Conservation (phyloP, 2,888 invertebrate species). For the Drosophila vallismaia region DNA sequence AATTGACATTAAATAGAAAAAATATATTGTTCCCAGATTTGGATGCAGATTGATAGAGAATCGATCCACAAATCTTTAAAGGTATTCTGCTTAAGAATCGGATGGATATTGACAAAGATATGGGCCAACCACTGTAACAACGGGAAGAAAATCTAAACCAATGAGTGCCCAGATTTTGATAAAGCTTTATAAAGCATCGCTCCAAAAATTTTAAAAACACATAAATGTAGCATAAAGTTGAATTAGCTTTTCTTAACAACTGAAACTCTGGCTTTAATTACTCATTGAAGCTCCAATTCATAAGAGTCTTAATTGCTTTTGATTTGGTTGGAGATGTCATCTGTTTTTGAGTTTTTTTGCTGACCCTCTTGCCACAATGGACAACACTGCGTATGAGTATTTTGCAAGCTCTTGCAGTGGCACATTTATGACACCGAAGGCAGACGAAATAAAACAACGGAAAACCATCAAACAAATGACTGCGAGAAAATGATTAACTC, state of each 20-base stretch:
- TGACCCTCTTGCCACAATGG: slow-evolving; percentile 2
- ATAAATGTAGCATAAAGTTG: too few relatives aligned
- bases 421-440: slow-evolving; percentile 49
- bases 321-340: slow-evolving; percentile 5
- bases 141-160: too few relatives aligned
- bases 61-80: too few relatives aligned
- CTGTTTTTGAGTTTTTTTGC: slow-evolving; percentile 12
- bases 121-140: too few relatives aligned
- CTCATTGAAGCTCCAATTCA: not conserved
- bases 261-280: not conserved
- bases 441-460: slow-evolving; percentile 34
- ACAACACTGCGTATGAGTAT: slow-evolving; percentile 46
- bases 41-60: too few relatives aligned
- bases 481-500: slow-evolving; percentile 70
- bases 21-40: too few relatives aligned
- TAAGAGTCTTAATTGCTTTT: not conserved
- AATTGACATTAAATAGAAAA: too few relatives aligned
- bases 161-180: too few relatives aligned
- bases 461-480: slow-evolving; percentile 62
- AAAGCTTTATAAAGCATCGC: too few relatives aligned
- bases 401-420: slow-evolving; percentile 31
- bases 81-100: too few relatives aligned
- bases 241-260: not conserved
- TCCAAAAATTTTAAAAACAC: too few relatives aligned
- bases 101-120: too few relatives aligned